Percentiles rank a stretch among this genome's conserved stretches.
phyloP scores from a whole-genome alignment of 2,888 invertebrate genomes.

The Junonia oenone region DNA sequence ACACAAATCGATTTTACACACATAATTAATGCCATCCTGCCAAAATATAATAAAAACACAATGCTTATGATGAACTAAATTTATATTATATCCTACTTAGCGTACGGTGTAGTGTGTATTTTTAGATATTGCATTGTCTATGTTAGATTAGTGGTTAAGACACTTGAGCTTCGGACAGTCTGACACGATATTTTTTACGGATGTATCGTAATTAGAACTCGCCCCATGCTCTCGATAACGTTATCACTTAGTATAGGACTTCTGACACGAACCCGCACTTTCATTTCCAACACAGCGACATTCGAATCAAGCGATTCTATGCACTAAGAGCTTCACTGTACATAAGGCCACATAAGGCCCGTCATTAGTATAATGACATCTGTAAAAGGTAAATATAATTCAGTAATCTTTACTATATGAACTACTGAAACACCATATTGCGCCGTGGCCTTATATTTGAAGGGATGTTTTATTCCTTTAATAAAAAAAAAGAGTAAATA shows the following conservation, averaged over 20 bases:
- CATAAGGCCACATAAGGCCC: conserved; percentile 71
- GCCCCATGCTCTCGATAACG: conserved; percentile 57
- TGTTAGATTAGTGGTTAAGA: conserved; percentile 74
- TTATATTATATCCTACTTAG: conserved; percentile 72
- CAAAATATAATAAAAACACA: conserved; percentile 67
- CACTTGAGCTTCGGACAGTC: conserved; percentile 75
- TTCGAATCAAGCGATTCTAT: conserved; percentile 17
- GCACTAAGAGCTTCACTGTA: conserved; percentile 49
- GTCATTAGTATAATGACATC: conserved; percentile 55
- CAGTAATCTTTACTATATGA: conserved; percentile 65
- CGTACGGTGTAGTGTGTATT: conserved; percentile 73
- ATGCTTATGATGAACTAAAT: conserved; percentile 76
- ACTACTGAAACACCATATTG: conserved; percentile 78
- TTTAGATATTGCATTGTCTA: conserved; percentile 78
- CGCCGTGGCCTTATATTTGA: conserved; percentile 78
- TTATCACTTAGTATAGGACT: conserved; percentile 47
- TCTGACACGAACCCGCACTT: conserved; percentile 32
- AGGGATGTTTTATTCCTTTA: conserved; percentile 72
- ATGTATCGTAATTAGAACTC: conserved; percentile 51
- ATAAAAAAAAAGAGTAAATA: conserved; percentile 42
- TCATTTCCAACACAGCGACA: conserved; percentile 29
- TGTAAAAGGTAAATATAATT: conserved; percentile 45
- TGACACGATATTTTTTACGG: conserved; percentile 70
- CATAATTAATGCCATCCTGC: conserved; percentile 71
- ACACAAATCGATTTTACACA: conserved; percentile 73